A percentile compares a stretch with the other conserved stretches of the same genome.
Conservation (phyloP, 2,797 vertebrate species). For the Aldrovandia affinis region DNA sequence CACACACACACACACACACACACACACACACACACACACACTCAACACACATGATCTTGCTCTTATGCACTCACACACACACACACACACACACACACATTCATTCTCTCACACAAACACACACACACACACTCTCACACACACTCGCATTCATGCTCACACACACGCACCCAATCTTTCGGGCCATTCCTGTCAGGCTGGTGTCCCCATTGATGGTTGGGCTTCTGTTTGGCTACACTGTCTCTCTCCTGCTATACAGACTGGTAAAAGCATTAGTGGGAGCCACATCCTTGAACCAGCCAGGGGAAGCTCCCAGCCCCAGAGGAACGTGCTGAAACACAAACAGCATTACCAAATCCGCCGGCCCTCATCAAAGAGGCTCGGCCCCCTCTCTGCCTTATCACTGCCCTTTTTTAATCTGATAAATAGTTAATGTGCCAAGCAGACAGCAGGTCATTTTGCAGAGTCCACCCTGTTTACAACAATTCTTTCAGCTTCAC, state of each 20-base stretch:
- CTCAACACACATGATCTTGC: conserved; percentile 8
- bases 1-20: neutral
- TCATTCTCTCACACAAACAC: no score
- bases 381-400: conserved; percentile 15
- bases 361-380: conserved; percentile 32
- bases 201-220: neutral
- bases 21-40: conserved; percentile 23
- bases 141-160: no score
- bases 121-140: no score
- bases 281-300: conserved; percentile 49
- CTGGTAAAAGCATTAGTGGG: conserved; percentile 65
- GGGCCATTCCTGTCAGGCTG: neutral
- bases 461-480: neutral
- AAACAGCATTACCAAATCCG: conserved; percentile 38
- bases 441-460: neutral
- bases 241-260: conserved; percentile 32
- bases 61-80: no score
- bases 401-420: conserved; percentile 18
- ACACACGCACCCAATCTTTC: conserved; percentile 10
- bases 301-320: conserved; percentile 24
- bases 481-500: neutral
- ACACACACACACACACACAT: no score
- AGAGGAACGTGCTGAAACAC: conserved; percentile 30
- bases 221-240: conserved; percentile 24
- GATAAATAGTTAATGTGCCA: conserved; percentile 11